Evolutionary conservation across 2,888 invertebrate genomes (phyloP).

Genomic region (Tuberolachnus salignus): DNA sequence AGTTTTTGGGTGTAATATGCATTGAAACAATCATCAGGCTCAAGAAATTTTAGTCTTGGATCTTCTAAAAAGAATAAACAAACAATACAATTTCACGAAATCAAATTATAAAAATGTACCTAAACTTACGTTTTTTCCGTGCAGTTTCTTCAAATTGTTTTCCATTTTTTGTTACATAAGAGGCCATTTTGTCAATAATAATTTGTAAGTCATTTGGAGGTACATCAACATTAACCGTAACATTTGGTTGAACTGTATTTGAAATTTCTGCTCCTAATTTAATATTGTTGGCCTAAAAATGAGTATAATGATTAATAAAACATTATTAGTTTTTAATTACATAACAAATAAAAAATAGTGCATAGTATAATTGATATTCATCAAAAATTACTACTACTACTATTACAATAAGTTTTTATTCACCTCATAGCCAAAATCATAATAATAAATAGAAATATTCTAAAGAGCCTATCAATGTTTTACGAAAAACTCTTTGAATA

Average conservation of each 20-base stretch:
- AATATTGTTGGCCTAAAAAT: not conserved
- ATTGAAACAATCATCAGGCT: constrained; percentile 77
- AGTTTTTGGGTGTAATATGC: constrained; percentile 80
- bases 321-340: not conserved
- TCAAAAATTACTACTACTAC: too few relatives aligned
- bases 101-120: not conserved
- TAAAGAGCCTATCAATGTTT: too few relatives aligned
- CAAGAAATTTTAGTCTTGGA: constrained; percentile 84
- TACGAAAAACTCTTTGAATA: too few relatives aligned
- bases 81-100: not conserved
- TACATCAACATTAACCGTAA: constrained; percentile 60
- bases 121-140: constrained; percentile 69
- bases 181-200: constrained; percentile 95
- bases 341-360: not conserved
- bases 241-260: constrained; percentile 23
- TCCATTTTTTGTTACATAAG: constrained; percentile 94
- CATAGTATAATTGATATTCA: too few relatives aligned
- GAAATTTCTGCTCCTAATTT: constrained; percentile 4
- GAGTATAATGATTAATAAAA: not conserved
- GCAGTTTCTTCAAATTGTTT: constrained; percentile 89
- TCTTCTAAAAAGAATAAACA: constrained; percentile 66
- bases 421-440: too few relatives aligned
- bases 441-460: too few relatives aligned
- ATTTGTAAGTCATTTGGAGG: constrained; percentile 84
- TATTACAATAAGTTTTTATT: too few relatives aligned